A percentile compares a stretch with the other conserved stretches of the same genome.
Evolutionary conservation across 2,888 invertebrate species (phyloP).

Genomic region (Barypeithes pellucidus): DNA sequence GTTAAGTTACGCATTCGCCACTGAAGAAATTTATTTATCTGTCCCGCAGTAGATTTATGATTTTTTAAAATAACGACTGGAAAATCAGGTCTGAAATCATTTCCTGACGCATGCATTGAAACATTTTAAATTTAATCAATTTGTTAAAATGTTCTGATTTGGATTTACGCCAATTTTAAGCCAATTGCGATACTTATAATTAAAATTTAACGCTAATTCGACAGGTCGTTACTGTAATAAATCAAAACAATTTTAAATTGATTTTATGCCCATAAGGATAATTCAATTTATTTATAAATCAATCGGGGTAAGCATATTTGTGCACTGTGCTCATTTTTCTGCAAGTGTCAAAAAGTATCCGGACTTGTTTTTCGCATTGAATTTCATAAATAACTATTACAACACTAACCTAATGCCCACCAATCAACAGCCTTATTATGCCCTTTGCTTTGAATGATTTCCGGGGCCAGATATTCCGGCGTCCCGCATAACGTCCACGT

Average conservation of each 20-base stretch:
- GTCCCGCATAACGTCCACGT: slow-evolving; percentile 98
- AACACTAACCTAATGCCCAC: slow-evolving; percentile 92
- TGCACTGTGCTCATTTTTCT: no score
- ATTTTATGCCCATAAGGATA: neutral
- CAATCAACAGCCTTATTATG: slow-evolving; percentile 99
- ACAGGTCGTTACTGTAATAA: slow-evolving; percentile 2
- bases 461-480: slow-evolving; percentile 97
- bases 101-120: no score
- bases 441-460: slow-evolving; percentile 97
- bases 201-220: slow-evolving; percentile 5
- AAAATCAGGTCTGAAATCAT: no score
- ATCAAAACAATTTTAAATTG: neutral
- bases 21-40: slow-evolving; percentile 4
- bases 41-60: neutral
- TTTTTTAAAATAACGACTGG: no score
- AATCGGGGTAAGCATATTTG: no score
- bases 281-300: neutral
- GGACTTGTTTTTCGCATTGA: no score
- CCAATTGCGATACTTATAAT: slow-evolving; percentile 2
- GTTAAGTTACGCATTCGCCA: no score
- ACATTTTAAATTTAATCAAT: no score
- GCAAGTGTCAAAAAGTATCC: no score
- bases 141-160: neutral
- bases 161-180: neutral
- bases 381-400: neutral